Base-by-base conservation (phyloP, 2,888 invertebrate genomes). In the Onchidella celtica region DNA sequence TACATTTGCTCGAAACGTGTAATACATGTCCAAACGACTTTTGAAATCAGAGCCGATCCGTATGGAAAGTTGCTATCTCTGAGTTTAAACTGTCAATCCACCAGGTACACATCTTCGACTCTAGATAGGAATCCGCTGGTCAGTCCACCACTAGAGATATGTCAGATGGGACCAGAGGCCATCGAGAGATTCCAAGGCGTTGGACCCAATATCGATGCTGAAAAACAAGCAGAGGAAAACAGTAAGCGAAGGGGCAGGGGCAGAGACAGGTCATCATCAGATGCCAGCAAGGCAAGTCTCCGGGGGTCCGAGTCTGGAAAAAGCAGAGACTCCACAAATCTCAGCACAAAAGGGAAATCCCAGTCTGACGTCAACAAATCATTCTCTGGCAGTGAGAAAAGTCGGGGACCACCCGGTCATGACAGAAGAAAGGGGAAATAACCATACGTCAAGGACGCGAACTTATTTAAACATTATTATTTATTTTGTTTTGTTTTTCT, bases 131-230 rank as follows among this genome's bases (percentile, higher is more conserved):
- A 93, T 82, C 93, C 92, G 0, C 83, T 93, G 29, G 75, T 85
- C 4, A 88, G 89, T 61, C 93, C 93, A 0, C 93, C 93, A 0
- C 76, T 93, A n/a, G 91, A 92, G 59, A 89, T 93, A 14, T 93
- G 93, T 80, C 88, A 89, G 61, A 83, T 87, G 79, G 93, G 93
- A 14, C 88, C 91, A 2, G 84, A 85, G n/a, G 91, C 91, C 29
- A 93, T 93, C 29, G 91, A 89, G 34, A 86, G 87, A 34, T 93
- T 90, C 82, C 88, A 92, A 78, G 85, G 66, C 3, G 80, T 83
- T 0, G 74, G 79, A 32, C 72, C 75, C 24, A 80, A 84, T 4
- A 75, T 83, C 0, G 83, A 79, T 11, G 76, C 63, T 3, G 47
- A 78, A 59, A 69, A 81, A 74, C 66, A 57, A 40, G 77, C 65